These are phyloP conservation scores for Pristionchus arcanus DNA, from an alignment of 2,888 invertebrate genomes.

Conservation along the genomic window DNA sequence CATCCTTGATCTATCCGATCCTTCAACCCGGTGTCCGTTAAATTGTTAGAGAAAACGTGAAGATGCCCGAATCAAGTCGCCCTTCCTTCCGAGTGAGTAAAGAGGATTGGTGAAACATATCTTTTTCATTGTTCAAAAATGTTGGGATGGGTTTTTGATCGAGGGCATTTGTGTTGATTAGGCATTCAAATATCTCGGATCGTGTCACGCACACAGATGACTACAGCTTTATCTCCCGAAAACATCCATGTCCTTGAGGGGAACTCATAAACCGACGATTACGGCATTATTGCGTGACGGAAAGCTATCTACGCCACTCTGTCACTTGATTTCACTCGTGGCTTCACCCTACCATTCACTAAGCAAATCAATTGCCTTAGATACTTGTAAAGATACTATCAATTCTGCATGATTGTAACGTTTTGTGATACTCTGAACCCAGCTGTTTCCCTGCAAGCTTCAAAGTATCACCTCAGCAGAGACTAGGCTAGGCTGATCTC, in stretches of 20 bases:
- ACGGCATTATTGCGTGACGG: too few species aligned
- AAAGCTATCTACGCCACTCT: too few species aligned
- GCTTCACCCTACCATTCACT: not conserved
- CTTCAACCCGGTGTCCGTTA: too few species aligned
- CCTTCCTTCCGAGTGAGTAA: not conserved
- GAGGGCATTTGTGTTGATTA: too few species aligned
- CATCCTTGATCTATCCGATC: too few species aligned
- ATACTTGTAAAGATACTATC: not conserved
- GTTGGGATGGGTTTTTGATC: too few species aligned
- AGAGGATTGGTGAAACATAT: not conserved
- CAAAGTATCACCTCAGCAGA: not conserved
- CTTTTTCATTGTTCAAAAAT: too few species aligned
- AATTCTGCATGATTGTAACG: not conserved
- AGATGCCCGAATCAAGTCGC: too few species aligned
- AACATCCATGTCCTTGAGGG: not conserved
- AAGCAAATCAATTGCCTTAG: not conserved
- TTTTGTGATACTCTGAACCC: not conserved
- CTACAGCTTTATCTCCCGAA: not conserved
- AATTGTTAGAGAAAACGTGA: too few species aligned
- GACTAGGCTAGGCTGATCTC: constrained; percentile 1
- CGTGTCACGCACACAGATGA: not conserved
- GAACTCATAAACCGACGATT: not conserved
- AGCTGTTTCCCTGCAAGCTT: not conserved
- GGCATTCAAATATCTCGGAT: not conserved
- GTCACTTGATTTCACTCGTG: too few species aligned